Conservation (phyloP, 2,113 vertebrate species). For the Orcinus orca region DNA sequence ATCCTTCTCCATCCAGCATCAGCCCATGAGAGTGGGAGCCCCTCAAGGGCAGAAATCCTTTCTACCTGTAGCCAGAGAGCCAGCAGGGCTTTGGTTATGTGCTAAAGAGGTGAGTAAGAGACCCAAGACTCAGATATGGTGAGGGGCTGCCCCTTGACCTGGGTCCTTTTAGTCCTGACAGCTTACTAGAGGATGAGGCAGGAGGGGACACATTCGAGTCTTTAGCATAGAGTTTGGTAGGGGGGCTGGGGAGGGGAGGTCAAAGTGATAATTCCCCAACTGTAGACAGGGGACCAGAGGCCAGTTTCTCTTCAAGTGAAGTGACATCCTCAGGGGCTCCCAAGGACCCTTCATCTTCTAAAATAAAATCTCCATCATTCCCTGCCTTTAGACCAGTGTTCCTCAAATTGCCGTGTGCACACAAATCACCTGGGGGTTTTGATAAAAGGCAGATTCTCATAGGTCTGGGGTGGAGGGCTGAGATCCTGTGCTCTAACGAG, state of each 20-base stretch:
- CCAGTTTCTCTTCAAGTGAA: background rate
- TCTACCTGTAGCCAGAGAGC: background rate
- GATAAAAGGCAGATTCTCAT: background rate
- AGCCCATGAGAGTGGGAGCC: background rate
- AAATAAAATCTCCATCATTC: background rate
- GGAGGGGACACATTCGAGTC: background rate
- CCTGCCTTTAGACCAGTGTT: background rate
- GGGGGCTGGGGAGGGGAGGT: background rate
- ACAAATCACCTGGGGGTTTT: background rate
- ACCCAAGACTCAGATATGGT: too few species aligned
- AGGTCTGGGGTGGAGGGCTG: too few species aligned
- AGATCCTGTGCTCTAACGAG: background rate
- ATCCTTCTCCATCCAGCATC: background rate
- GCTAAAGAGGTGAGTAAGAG: background rate
- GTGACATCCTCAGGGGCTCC: background rate
- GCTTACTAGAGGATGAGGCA: background rate
- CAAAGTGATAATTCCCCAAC: background rate
- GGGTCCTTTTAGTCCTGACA: background rate
- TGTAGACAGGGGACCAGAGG: background rate
- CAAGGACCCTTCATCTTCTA: background rate
- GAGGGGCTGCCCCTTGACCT: background rate
- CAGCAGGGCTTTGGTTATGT: background rate
- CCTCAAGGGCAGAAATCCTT: background rate
- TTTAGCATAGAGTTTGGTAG: background rate
- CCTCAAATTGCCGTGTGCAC: background rate